Evolutionary conservation across 92 coral and sea anemone genomes (phyloP).

Genomic region (Umimayanthus chanpuru): DNA sequence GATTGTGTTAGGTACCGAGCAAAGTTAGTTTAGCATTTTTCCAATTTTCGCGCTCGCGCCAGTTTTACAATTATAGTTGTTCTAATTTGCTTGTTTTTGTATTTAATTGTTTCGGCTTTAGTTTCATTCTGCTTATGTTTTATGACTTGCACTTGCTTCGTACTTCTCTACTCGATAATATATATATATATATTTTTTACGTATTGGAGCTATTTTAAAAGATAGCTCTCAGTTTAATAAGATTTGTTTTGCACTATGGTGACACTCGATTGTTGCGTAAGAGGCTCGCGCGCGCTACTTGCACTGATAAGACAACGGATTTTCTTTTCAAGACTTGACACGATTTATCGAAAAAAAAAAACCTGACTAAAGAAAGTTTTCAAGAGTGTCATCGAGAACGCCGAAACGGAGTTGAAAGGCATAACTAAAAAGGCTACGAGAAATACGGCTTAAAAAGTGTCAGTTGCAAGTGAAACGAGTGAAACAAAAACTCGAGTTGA

Average conservation of each 20-base stretch:
- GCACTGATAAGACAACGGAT: constrained; percentile 22
- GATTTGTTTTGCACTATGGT: constrained; percentile 27
- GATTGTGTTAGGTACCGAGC: constrained; percentile 23
- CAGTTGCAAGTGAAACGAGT: neutral
- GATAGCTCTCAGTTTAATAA: constrained; percentile 25
- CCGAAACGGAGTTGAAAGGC: constrained; percentile 16
- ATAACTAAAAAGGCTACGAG: constrained; percentile 19
- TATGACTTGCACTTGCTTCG: constrained; percentile 11
- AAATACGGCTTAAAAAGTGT: constrained; percentile 20
- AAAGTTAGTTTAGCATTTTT: constrained; percentile 21
- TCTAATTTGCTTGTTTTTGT: constrained; percentile 16
- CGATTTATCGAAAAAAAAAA: constrained; percentile 21
- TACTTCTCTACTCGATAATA: constrained; percentile 24
- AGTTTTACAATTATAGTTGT: constrained; percentile 16
- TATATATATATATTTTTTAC: neutral
- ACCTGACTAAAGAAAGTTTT: constrained; percentile 23
- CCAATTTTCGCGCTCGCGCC: constrained; percentile 26
- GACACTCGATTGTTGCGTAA: constrained; percentile 24
- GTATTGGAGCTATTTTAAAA: constrained; percentile 27
- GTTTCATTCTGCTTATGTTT: neutral
- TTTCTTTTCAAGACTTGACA: constrained; percentile 23
- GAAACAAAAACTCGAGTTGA: constrained; percentile 16
- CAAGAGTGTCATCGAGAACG: constrained; percentile 23
- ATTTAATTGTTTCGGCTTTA: constrained; percentile 18
- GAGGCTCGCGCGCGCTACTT: constrained; percentile 34